Conservation (phyloP, 2,797 vertebrate species). For the Gallinago nigripennis region DNA sequence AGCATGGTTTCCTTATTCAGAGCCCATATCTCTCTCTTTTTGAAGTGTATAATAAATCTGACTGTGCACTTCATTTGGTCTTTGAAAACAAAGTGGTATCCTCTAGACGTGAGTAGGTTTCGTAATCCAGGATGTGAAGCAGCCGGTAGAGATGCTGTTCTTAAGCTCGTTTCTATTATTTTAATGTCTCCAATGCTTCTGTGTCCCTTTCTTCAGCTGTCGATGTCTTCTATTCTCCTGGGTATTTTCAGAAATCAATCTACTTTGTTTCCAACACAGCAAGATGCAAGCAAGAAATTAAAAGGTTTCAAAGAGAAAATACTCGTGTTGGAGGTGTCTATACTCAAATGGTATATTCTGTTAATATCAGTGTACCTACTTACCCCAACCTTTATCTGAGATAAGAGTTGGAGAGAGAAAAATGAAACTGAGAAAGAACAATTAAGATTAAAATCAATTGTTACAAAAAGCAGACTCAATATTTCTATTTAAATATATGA, state of each 20-base stretch:
- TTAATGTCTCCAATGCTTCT: constrained; percentile 3
- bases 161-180: constrained; percentile 33
- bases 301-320: constrained; percentile 2
- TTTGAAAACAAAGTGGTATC: constrained; percentile 46
- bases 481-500: not conserved
- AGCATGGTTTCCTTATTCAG: constrained; percentile 11
- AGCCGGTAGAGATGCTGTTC: not conserved
- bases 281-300: not conserved
- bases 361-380: not conserved
- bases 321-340: not conserved
- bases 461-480: not conserved
- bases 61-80: constrained; percentile 41
- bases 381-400: not conserved
- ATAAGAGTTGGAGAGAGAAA: not conserved
- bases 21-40: not conserved
- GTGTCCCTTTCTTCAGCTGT: not conserved
- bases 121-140: not conserved
- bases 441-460: not conserved
- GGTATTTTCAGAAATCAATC: constrained; percentile 3
- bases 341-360: not conserved
- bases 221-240: not conserved
- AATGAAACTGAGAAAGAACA: not conserved
- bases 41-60: constrained; percentile 48
- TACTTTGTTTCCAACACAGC: constrained; percentile 3
- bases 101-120: constrained; percentile 26